Conservation (phyloP, 1,140 invertebrate species). For the Trissolcus basalis region DNA sequence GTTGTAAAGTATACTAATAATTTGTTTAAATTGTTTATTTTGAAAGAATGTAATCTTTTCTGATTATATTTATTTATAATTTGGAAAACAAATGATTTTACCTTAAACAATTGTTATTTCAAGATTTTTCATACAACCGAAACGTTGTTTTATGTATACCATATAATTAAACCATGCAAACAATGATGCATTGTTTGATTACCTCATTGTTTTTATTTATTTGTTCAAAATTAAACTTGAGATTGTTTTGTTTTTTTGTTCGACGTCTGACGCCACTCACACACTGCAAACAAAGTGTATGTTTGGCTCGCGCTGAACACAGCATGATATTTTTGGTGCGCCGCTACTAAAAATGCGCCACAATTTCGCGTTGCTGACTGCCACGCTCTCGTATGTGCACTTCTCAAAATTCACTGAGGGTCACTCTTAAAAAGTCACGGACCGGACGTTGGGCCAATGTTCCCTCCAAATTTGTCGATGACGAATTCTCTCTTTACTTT, state of each 20-base stretch:
- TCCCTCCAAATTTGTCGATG: conserved; percentile 74
- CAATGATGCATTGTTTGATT: no score
- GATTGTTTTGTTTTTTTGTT: background rate
- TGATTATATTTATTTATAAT: no score
- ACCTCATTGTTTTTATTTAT: no score
- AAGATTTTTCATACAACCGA: no score
- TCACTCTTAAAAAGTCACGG: conserved; percentile 73
- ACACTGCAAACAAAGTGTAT: conserved; percentile 37
- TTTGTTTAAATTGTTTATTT: no score
- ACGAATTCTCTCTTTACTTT: conserved; percentile 65
- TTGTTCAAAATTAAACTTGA: background rate
- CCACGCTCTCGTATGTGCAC: conserved; percentile 61
- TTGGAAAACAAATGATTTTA: no score
- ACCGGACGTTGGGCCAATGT: conserved; percentile 67
- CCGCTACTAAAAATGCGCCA: conserved; percentile 67
- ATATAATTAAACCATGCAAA: no score
- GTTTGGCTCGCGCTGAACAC: no score
- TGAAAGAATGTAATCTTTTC: no score
- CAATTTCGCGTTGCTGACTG: conserved; percentile 61
- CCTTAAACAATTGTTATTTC: no score
- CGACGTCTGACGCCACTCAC: background rate
- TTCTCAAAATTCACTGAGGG: conserved; percentile 69
- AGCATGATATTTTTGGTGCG: conserved; percentile 64
- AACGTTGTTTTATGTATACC: no score
- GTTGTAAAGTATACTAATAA: no score